A percentile compares a stretch with the other conserved stretches of the same genome.
phyloP scores from a whole-genome alignment of 2,113 vertebrate species.

The Balaeniceps rex region DNA sequence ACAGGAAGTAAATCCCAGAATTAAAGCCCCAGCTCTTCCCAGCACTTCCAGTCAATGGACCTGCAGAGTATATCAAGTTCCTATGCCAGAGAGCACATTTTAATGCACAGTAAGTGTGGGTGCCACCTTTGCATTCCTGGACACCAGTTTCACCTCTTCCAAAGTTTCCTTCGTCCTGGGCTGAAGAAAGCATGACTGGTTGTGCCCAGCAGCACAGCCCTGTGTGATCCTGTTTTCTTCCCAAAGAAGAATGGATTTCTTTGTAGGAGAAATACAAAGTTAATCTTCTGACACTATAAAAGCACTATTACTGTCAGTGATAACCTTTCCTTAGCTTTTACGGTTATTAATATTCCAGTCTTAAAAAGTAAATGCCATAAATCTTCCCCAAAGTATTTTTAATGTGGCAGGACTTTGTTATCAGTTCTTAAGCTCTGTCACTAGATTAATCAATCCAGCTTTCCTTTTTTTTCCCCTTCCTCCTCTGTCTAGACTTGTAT shows the following conservation, averaged over 20 bases:
- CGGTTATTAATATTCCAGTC: neutral
- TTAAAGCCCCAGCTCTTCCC: neutral
- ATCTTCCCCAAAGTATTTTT: neutral
- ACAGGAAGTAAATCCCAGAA: neutral
- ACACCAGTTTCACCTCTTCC: neutral
- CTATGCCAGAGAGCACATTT: neutral
- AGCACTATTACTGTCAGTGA: neutral
- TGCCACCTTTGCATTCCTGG: neutral
- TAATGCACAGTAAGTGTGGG: neutral
- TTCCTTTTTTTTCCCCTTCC: neutral
- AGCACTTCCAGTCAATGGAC: neutral
- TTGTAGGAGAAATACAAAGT: neutral
- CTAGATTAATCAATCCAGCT: neutral
- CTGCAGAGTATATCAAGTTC: neutral
- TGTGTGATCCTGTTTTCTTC: neutral
- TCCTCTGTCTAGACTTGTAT: neutral
- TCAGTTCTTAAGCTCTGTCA: neutral
- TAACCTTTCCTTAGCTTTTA: neutral
- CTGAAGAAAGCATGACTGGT: neutral
- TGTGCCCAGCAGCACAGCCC: neutral
- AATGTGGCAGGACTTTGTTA: neutral
- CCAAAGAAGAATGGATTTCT: neutral
- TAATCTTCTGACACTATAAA: neutral
- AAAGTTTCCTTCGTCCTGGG: neutral
- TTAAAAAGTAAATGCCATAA: conserved; percentile 1